Evolutionary conservation across 2,113 vertebrate genomes (phyloP).

Genomic region (Apteryx owenii): DNA sequence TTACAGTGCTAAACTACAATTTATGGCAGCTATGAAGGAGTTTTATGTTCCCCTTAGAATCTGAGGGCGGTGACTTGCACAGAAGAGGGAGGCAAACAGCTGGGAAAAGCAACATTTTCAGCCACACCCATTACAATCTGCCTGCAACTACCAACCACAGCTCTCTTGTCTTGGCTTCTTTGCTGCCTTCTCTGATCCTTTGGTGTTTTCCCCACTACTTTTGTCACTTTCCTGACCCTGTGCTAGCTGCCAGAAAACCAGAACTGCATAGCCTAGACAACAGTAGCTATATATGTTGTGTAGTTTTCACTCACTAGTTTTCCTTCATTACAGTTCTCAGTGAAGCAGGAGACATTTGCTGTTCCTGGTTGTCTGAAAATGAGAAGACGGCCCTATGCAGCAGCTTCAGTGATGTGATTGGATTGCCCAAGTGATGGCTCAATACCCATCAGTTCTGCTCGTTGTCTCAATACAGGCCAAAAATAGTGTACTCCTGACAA

Average conservation of each 20-base stretch:
- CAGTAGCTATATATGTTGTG: not conserved
- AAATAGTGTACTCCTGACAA: not conserved
- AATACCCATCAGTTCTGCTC: not conserved
- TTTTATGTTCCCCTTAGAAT: not conserved
- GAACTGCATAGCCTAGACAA: too few species aligned
- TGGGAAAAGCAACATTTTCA: not conserved
- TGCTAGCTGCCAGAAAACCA: not conserved
- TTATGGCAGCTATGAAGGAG: not conserved
- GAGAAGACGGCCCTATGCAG: not conserved
- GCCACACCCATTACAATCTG: not conserved
- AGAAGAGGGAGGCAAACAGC: not conserved
- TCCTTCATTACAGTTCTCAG: not conserved
- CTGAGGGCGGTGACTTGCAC: not conserved
- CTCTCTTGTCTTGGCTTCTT: not conserved
- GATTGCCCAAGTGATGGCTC: not conserved
- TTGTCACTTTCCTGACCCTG: not conserved
- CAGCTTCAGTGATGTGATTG: too few species aligned
- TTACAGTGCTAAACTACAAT: not conserved
- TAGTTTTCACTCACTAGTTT: not conserved
- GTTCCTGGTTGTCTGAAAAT: not conserved
- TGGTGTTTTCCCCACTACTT: not conserved
- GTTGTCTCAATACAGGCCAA: not conserved
- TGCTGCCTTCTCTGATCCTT: not conserved
- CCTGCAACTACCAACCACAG: not conserved
- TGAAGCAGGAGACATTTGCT: not conserved